These are phyloP conservation scores for Machimus atricapillus DNA, from an alignment of 2,888 invertebrate species.

Conservation along the genomic window DNA sequence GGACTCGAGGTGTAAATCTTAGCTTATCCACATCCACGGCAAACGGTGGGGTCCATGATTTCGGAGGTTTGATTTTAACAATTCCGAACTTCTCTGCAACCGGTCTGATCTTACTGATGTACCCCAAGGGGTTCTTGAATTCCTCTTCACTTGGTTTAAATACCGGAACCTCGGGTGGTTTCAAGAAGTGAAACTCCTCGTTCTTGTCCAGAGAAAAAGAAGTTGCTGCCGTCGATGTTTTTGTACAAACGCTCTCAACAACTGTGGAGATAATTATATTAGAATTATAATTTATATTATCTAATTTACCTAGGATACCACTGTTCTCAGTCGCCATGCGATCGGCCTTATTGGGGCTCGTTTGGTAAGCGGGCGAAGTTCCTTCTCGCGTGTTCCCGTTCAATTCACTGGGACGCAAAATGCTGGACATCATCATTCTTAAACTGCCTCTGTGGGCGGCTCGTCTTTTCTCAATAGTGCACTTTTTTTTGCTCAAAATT, in stretches of 20 bases:
- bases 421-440: conserved; percentile 17
- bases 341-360: background rate
- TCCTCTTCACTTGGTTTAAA: conserved; percentile 95
- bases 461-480: background rate
- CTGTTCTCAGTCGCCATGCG: background rate
- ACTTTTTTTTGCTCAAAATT: background rate
- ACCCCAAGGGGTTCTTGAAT: conserved; percentile 94
- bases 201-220: conserved; percentile 65
- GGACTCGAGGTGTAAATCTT: conserved; percentile 94
- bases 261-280: background rate
- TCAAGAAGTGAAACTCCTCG: conserved; percentile 78
- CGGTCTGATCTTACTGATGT: conserved; percentile 95
- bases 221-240: conserved; percentile 48
- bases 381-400: background rate
- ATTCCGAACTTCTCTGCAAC: conserved; percentile 96
- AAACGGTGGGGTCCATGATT: conserved; percentile 72
- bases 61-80: conserved; percentile 97
- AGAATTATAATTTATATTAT: background rate
- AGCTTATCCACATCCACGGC: conserved; percentile 96
- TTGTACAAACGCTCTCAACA: background rate
- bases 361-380: background rate
- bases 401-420: conserved; percentile 5
- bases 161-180: conserved; percentile 94
- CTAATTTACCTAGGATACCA: background rate
- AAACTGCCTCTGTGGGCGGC: background rate